Base-by-base conservation (phyloP, 2,888 invertebrate genomes). In the Noctua comes region DNA sequence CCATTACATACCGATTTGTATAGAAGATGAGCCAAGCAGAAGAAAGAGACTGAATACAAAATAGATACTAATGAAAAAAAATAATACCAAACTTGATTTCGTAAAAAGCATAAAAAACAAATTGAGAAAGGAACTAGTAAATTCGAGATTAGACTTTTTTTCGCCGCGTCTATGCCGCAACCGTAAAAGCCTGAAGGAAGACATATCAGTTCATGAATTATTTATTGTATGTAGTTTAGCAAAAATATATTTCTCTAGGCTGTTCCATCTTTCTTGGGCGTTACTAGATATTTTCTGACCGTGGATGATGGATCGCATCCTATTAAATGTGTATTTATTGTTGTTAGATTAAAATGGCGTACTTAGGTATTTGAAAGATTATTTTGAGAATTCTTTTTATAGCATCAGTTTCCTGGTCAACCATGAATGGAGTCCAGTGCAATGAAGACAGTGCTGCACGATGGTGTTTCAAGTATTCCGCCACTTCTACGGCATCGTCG, bases 201-300 rank as follows among this genome's bases (percentile, higher is more conserved):
- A 68, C 62, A 24, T 79, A 86, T 79, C 71, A 69, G 84, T 85
- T 76, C 84, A 86, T 88, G 86, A 85, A 89, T 89, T 86, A 88
- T 89, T 86, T 87, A 88, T 46, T 27, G 31, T 64, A 10, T 21
- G 27, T 54, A 46, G 62, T 79, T 70, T 36, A 36, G 62, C n/a
- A 18, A 24, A 66, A 79, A 79, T 51, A 64, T 70, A 78, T 79
- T 54, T 46, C n/a, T 64, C 11, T 3, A 16, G 51, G 21, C n/a
- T 54, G 18, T 43, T 79, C 51, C 43, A 64, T 79, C 51, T 78
- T 69, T 43, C 43, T 64, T 7, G 7, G 51, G 24, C 11, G 5
- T 64, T 36, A 51, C 21, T 8, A 48, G 36, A 48, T 77, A 66
- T 66, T 77, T 66, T 48, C 3, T 10, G 5, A 8, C 27, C 13